Evolutionary conservation across 2,113 vertebrate genomes (phyloP).

Genomic region (Xiphophorus hellerii): DNA sequence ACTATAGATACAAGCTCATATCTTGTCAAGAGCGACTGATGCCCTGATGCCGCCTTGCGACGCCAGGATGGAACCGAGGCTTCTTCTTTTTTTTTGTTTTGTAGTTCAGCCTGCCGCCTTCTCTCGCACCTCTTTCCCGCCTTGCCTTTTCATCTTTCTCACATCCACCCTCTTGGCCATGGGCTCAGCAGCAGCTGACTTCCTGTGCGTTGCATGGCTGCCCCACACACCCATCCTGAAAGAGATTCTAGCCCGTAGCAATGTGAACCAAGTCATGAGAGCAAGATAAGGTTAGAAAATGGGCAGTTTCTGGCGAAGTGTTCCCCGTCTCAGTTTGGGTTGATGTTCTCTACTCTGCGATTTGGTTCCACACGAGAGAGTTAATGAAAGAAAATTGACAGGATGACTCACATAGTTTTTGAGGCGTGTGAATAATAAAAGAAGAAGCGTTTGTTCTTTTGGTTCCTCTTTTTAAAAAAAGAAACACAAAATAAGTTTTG

Average conservation of each 20-base stretch:
- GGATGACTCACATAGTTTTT: no score
- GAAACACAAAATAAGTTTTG: no score
- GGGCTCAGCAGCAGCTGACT: not conserved
- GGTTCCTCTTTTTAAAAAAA: no score
- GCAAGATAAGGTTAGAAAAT: not conserved
- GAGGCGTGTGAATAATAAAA: no score
- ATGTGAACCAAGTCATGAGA: not conserved
- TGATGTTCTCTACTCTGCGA: not conserved
- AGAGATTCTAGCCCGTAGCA: not conserved
- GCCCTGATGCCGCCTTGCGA: no score
- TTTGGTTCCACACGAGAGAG: no score
- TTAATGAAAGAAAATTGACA: no score
- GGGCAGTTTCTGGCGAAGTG: not conserved
- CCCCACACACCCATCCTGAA: no score
- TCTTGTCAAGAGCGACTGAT: not conserved
- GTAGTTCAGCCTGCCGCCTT: not conserved
- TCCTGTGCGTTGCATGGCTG: not conserved
- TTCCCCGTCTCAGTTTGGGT: not conserved
- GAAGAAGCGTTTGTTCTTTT: no score
- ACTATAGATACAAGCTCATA: not conserved
- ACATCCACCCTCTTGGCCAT: not conserved
- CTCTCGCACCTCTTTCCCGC: not conserved
- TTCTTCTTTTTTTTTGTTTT: not conserved
- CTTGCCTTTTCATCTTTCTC: not conserved
- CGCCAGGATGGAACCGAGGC: not conserved